These are phyloP conservation scores for Stigmatopora nigra DNA, from an alignment of 2,113 vertebrate species.

Conservation along the genomic window DNA sequence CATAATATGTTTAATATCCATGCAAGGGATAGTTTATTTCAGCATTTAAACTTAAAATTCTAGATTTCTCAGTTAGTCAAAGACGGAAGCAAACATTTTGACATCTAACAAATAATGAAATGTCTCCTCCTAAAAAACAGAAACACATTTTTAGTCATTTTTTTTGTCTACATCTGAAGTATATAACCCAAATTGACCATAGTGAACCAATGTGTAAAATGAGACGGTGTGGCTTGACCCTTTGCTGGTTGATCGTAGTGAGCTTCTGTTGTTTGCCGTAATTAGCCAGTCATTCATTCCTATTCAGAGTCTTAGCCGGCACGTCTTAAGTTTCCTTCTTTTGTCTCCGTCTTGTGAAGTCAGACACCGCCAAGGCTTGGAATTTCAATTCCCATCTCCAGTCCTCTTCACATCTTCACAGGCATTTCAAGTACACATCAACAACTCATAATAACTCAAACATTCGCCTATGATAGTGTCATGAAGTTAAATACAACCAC, in stretches of 20 bases:
- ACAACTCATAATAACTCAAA: neutral
- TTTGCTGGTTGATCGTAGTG: constrained; percentile 38
- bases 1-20: too few species aligned
- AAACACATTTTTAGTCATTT: constrained; percentile 15
- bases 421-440: neutral
- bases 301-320: constrained; percentile 32
- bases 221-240: constrained; percentile 22
- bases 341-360: constrained; percentile 46
- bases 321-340: constrained; percentile 44
- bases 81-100: neutral
- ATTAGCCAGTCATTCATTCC: constrained; percentile 49
- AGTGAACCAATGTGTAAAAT: constrained; percentile 12
- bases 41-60: too few species aligned
- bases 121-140: neutral
- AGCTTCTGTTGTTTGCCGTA: constrained; percentile 47
- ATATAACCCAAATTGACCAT: constrained; percentile 6
- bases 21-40: too few species aligned
- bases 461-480: neutral
- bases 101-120: neutral
- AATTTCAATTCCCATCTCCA: constrained; percentile 36
- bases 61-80: too few species aligned
- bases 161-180: constrained; percentile 11
- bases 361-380: constrained; percentile 20
- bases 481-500: neutral
- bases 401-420: constrained; percentile 9